Evolutionary conservation across 35 echinoderm and acorn worm genomes (phyloP), one percentile per base, ranked within the genome.

Genomic region (Ptychodera flava): DNA sequence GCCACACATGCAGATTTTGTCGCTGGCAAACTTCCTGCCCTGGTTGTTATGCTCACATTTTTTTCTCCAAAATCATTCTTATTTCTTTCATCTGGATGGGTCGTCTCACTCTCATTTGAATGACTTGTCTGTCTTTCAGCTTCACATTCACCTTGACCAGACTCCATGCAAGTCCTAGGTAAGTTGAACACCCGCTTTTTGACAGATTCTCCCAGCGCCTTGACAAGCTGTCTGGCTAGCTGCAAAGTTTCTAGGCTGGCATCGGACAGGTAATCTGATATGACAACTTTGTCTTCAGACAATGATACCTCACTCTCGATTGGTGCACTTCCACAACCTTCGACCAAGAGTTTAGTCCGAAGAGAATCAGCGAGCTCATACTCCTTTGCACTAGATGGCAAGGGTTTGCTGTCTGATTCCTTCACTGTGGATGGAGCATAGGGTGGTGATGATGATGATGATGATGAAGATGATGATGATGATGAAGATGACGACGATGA

Each of bases 101-200:
- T 28, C 1, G 28, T 28, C 32, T 1, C 32, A 30, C 32, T 79
- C 32, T 10, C 75, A 15, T 77, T n/a, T 28, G 78, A 28, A 79
- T 1, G 1, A 28, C 29, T 1, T 31, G 15, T 77, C 75, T 77
- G 75, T 77, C n/a, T n/a, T 15, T 77, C 75, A 77, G 15, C n/a
- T n/a, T 77, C 75, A 77, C 75, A 15, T 77, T 77, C 75, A 77
- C 75, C 75, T 15, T 77, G 15, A 77, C n/a, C 75, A n/a, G n/a
- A n/a, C n/a, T n/a, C n/a, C n/a, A n/a, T n/a, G n/a, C n/a, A n/a
- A n/a, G 22, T 64, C 22, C 45, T 64, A 0, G 92, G 92, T 16
- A 97, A 88, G 81, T 93, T 93, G 16, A 82, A 85, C 14, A 97
- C 92, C 77, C 95, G 79, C 85, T 37, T 78, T 16, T 87, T 80